Conservation (phyloP, 2,113 vertebrate species). For the Daphoenositta chrysoptera region DNA sequence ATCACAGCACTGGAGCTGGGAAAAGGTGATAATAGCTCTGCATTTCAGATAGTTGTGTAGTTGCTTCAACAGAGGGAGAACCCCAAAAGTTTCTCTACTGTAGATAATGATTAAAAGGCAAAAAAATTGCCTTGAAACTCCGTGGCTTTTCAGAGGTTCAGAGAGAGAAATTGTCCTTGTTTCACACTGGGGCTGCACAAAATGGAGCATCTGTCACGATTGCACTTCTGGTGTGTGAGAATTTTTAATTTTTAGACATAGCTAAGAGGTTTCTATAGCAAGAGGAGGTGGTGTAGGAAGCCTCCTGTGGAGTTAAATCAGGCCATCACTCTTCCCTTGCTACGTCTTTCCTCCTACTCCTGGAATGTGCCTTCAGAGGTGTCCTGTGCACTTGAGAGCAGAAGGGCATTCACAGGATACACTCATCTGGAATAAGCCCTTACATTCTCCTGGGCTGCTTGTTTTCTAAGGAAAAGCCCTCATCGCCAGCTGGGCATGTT, state of each 20-base stretch:
- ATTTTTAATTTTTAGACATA: conserved; percentile 10
- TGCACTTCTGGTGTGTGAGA: conserved; percentile 30
- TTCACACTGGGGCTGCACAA: conserved; percentile 45
- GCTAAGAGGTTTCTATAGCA: not conserved
- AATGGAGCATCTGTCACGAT: conserved; percentile 47
- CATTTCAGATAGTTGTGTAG: not conserved
- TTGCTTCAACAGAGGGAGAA: not conserved
- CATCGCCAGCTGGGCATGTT: not conserved
- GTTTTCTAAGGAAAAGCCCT: not conserved
- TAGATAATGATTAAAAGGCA: not conserved
- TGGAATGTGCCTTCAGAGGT: not conserved
- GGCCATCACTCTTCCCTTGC: not conserved
- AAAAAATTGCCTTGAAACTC: not conserved
- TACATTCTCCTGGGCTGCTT: not conserved
- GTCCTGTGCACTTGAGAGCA: not conserved
- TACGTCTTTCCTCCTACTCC: not conserved
- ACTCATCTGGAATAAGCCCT: not conserved
- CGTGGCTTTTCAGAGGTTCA: not conserved
- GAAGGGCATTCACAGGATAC: not conserved
- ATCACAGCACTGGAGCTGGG: not conserved
- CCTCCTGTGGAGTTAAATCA: conserved; percentile 15
- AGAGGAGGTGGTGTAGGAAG: conserved; percentile 35
- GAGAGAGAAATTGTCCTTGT: conserved; percentile 21
- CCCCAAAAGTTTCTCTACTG: not conserved
- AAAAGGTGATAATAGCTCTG: not conserved